Evolutionary conservation across 2,888 invertebrate species (phyloP).

Genomic region (Lochmaea crataegi): DNA sequence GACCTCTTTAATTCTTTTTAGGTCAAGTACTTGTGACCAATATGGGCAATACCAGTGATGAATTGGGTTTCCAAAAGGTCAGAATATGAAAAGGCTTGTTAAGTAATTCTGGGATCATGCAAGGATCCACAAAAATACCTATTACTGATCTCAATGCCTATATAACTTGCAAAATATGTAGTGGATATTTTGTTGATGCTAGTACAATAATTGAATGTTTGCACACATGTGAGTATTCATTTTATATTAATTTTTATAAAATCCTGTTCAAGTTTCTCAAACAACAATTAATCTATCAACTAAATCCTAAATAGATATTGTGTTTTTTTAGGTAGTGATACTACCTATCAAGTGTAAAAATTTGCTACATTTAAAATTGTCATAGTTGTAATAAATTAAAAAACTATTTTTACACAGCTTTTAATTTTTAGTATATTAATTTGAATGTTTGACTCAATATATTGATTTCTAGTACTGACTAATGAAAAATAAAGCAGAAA

Average conservation of each 20-base stretch:
- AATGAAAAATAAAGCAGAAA: background rate
- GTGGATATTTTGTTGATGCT: conserved; percentile 81
- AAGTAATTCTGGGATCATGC: conserved; percentile 59
- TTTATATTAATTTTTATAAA: background rate
- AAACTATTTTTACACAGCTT: no score
- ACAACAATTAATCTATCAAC: background rate
- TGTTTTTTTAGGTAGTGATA: background rate
- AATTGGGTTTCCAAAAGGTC: conserved; percentile 39
- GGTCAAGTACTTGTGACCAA: conserved; percentile 59
- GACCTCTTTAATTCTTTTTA: conserved; percentile 53
- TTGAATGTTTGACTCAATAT: background rate
- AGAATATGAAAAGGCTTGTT: conserved; percentile 50
- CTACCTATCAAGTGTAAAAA: background rate
- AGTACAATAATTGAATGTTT: conserved; percentile 84
- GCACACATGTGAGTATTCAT: conserved; percentile 75
- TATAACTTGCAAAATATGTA: conserved; percentile 77
- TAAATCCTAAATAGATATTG: background rate
- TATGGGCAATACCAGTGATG: conserved; percentile 57
- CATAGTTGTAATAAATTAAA: background rate
- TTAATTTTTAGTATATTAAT: no score
- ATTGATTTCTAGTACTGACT: background rate
- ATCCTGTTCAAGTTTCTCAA: background rate
- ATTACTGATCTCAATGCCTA: conserved; percentile 73
- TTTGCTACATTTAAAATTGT: background rate
- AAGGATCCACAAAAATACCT: conserved; percentile 63